Conservation (phyloP, 53 echinoderm and acorn worm species). For the Echinarachnius parma region DNA sequence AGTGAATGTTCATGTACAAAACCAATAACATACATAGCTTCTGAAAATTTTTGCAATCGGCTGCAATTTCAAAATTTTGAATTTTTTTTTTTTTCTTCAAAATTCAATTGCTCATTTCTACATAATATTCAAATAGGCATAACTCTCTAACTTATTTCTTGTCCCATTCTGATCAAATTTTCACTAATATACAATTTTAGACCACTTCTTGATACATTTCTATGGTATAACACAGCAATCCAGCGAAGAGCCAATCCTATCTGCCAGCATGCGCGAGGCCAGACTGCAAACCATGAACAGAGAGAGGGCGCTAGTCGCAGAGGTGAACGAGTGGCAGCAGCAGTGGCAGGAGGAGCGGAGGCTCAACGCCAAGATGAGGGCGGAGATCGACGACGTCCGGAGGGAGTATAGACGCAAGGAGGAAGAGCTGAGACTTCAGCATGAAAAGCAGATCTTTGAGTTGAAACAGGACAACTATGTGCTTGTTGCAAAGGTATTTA, state of each 20-base stretch:
- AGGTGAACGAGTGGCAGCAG: slow-evolving; percentile 92
- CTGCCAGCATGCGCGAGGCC: slow-evolving; percentile 65
- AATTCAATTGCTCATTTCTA: too few relatives aligned
- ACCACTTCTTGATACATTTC: neutral
- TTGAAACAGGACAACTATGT: slow-evolving; percentile 89
- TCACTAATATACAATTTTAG: too few relatives aligned
- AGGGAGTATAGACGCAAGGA: slow-evolving; percentile 64
- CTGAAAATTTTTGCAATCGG: too few relatives aligned
- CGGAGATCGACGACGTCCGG: slow-evolving; percentile 69
- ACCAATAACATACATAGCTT: too few relatives aligned
- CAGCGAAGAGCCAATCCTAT: slow-evolving; percentile 63
- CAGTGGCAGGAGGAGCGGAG: slow-evolving; percentile 94
- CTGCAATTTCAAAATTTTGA: too few relatives aligned
- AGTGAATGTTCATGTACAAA: too few relatives aligned
- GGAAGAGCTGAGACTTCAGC: slow-evolving; percentile 72
- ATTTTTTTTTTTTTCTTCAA: too few relatives aligned
- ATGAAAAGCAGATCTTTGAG: slow-evolving; percentile 81
- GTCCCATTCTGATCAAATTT: too few relatives aligned
- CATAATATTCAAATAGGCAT: too few relatives aligned
- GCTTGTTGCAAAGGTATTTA: slow-evolving; percentile 54
- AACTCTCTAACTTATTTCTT: too few relatives aligned
- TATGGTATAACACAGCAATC: slow-evolving; percentile 45
- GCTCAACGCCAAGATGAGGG: slow-evolving; percentile 84
- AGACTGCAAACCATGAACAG: slow-evolving; percentile 67
- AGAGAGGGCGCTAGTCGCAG: slow-evolving; percentile 91